Conservation (phyloP, 2,888 invertebrate genomes). For the Aphodius granarius region DNA sequence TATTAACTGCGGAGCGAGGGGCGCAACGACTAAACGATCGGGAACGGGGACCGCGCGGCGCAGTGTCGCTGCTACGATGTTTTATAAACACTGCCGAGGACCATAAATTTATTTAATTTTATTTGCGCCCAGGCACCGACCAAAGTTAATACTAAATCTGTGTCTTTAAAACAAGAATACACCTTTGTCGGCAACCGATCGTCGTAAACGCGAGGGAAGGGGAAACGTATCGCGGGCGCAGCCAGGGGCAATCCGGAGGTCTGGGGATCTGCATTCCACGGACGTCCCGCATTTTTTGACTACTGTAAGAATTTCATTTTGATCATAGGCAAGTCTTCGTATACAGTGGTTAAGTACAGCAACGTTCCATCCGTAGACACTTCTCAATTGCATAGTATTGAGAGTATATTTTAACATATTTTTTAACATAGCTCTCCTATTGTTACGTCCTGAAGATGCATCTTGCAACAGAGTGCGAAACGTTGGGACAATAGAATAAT, state of each 20-base stretch:
- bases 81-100: slow-evolving; percentile 53
- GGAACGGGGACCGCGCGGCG: not conserved
- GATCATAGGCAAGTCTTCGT: slow-evolving; percentile 33
- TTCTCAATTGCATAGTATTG: not conserved
- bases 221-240: slow-evolving; percentile 28
- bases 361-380: not conserved
- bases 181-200: slow-evolving; percentile 50
- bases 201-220: not conserved
- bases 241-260: slow-evolving; percentile 9
- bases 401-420: too few species aligned
- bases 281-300: slow-evolving; percentile 50
- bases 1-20: not conserved
- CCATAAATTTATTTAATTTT: slow-evolving; percentile 52
- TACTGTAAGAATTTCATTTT: slow-evolving; percentile 53
- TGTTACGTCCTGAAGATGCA: too few species aligned
- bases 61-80: slow-evolving; percentile 35
- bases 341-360: not conserved
- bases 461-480: too few species aligned
- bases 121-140: slow-evolving; percentile 42
- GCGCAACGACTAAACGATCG: not conserved
- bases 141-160: slow-evolving; percentile 51
- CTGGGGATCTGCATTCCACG: slow-evolving; percentile 42
- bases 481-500: too few species aligned
- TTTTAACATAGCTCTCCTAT: too few species aligned
- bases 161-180: slow-evolving; percentile 49